phyloP scores from a whole-genome alignment of 2,113 vertebrate species.

The Ophthalmolycus amberensis region DNA sequence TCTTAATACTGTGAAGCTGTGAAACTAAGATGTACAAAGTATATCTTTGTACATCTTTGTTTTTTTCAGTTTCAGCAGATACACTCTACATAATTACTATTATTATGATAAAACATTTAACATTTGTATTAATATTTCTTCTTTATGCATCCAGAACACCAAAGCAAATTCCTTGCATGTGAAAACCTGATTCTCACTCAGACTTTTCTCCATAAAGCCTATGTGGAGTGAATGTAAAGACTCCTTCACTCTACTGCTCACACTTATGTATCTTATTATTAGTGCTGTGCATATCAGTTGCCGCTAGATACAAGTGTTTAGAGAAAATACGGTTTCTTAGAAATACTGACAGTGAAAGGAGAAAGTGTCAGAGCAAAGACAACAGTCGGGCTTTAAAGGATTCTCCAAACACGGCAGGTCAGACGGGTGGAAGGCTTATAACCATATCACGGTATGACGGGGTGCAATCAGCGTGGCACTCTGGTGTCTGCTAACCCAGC shows the following conservation, averaged over 20 bases:
- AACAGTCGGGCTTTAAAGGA: constrained; percentile 9
- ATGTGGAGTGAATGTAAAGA: not conserved
- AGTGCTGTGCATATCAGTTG: not conserved
- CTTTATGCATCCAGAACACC: not conserved
- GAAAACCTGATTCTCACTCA: not conserved
- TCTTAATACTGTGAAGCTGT: too few species aligned
- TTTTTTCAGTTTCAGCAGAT: not conserved
- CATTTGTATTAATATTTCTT: not conserved
- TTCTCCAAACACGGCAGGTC: constrained; percentile 1
- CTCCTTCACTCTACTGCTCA: not conserved
- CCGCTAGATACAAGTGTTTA: not conserved
- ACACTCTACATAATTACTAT: not conserved
- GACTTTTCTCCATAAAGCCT: too few species aligned
- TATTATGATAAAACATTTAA: not conserved
- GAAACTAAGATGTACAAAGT: too few species aligned
- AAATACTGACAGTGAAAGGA: not conserved
- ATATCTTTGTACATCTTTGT: not conserved
- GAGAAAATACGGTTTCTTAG: not conserved
- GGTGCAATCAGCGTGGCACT: constrained; percentile 33
- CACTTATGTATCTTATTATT: not conserved
- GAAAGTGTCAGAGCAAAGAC: not conserved
- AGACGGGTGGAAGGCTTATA: constrained; percentile 30
- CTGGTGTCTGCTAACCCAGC: constrained; percentile 39
- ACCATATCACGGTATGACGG: constrained; percentile 40
- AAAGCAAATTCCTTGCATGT: not conserved